These are phyloP conservation scores for Gambusia holbrooki DNA, from an alignment of 2,113 vertebrate genomes.

Conservation along the genomic window DNA sequence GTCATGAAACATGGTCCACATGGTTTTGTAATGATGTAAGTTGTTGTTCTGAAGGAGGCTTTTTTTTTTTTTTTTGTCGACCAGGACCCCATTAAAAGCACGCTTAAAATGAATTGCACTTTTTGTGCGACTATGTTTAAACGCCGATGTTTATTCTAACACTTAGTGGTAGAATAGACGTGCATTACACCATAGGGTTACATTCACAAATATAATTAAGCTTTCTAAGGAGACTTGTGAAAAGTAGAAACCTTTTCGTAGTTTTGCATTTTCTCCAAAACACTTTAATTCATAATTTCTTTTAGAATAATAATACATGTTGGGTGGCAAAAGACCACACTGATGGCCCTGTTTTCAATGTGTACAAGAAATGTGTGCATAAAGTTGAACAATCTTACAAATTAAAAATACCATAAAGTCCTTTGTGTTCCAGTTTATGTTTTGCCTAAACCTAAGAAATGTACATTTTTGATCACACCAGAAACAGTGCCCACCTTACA, in stretches of 20 bases:
- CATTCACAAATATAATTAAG: constrained; percentile 1
- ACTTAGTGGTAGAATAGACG: not conserved
- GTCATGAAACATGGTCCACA: constrained; percentile 43
- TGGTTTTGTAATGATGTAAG: constrained; percentile 46
- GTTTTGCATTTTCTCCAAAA: not conserved
- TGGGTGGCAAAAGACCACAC: not conserved
- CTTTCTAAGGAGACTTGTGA: not conserved
- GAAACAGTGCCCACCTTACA: not conserved
- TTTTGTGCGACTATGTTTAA: constrained; percentile 6
- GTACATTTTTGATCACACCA: not conserved
- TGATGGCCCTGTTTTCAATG: not conserved
- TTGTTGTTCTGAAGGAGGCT: constrained; percentile 3
- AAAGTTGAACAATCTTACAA: not conserved
- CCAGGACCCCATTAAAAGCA: not conserved
- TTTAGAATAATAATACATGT: not conserved
- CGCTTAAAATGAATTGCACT: not conserved
- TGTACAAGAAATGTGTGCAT: not conserved
- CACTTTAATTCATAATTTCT: not conserved
- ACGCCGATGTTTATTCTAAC: not conserved
- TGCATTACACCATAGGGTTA: not conserved
- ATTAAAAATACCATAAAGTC: too few species aligned
- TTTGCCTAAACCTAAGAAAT: not conserved
- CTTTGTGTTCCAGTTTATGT: not conserved
- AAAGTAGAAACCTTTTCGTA: not conserved
- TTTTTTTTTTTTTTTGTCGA: constrained; percentile 13